phyloP scores from a whole-genome alignment of 2,113 vertebrate genomes.

The Larimichthys crocea region DNA sequence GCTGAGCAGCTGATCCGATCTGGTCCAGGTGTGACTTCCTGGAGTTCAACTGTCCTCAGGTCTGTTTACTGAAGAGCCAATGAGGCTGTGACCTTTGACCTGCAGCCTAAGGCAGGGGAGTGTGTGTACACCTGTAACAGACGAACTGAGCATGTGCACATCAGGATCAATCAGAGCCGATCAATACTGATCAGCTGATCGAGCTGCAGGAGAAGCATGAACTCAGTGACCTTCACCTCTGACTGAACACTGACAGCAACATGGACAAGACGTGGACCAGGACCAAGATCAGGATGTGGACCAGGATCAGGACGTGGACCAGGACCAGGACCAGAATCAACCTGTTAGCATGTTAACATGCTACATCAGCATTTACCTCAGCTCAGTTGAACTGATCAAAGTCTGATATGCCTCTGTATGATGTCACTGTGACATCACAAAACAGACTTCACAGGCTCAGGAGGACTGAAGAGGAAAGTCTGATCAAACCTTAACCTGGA shows the following conservation, averaged over 20 bases:
- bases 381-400: too few relatives aligned
- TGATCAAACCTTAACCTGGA: too few relatives aligned
- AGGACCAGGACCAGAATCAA: too few relatives aligned
- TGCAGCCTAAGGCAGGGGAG: not conserved
- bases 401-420: too few relatives aligned
- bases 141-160: not conserved
- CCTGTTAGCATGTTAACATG: too few relatives aligned
- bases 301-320: not conserved
- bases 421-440: too few relatives aligned
- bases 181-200: slow-evolving; percentile 17
- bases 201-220: not conserved
- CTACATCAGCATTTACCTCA: too few relatives aligned
- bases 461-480: too few relatives aligned
- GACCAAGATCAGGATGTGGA: not conserved
- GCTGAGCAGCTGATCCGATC: too few relatives aligned
- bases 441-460: too few relatives aligned
- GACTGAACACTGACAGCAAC: not conserved
- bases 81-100: slow-evolving; percentile 8
- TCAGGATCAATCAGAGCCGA: slow-evolving; percentile 8
- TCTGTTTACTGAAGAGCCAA: slow-evolving; percentile 13
- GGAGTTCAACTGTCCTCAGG: not conserved
- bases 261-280: too few relatives aligned
- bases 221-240: not conserved
- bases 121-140: not conserved
- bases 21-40: not conserved